Conservation (phyloP, 2,113 vertebrate species). For the Circaetus cinerascens region DNA sequence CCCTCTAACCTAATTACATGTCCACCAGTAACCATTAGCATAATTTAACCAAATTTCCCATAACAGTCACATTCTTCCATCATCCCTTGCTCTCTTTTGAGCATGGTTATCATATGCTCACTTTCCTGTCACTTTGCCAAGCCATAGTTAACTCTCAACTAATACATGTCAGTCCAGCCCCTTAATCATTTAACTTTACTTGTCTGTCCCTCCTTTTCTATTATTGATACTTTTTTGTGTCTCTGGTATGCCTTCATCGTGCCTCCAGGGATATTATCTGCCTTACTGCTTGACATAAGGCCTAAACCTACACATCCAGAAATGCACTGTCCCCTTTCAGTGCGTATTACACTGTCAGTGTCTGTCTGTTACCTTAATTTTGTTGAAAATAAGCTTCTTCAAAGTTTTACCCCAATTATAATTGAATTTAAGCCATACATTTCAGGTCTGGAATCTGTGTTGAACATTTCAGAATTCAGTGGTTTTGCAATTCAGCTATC, state of each 20-base stretch:
- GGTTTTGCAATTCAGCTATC: not conserved
- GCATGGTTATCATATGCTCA: not conserved
- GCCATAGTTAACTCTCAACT: not conserved
- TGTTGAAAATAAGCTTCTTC: not conserved
- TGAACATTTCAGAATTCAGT: not conserved
- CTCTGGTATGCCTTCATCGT: not conserved
- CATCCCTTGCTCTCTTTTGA: not conserved
- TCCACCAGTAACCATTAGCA: not conserved
- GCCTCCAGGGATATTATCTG: not conserved
- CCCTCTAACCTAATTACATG: conserved; percentile 1
- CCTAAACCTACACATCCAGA: not conserved
- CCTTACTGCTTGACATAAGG: not conserved
- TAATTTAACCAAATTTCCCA: conserved; percentile 6
- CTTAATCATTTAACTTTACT: not conserved
- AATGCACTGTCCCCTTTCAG: not conserved
- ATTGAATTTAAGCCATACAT: not conserved
- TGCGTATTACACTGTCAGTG: accelerated
- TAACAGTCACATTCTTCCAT: not conserved
- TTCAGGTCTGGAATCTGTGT: not conserved
- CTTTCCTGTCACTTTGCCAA: not conserved
- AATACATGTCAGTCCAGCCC: not conserved
- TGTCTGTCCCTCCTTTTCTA: not conserved
- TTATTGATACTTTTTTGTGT: not conserved
- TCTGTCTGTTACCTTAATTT: not conserved
- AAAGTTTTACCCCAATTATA: not conserved